Evolutionary conservation across 2,113 vertebrate species (phyloP).

Genomic region (Spheniscus mendiculus): DNA sequence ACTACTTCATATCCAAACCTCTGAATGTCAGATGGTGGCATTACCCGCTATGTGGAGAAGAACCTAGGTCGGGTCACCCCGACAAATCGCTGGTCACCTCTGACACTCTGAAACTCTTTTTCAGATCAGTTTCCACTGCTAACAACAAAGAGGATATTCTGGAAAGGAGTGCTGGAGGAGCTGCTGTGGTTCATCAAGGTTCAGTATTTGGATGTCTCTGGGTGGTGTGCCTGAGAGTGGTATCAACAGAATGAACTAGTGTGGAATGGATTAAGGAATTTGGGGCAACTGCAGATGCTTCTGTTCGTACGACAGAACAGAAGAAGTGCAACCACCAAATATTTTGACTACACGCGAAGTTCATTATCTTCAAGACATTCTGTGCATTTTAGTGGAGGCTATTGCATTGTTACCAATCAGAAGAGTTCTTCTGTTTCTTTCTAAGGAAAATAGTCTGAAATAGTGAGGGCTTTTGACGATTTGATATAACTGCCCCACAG

Average conservation of each 20-base stretch:
- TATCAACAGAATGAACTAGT: fast-evolving
- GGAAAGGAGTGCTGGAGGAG: conserved; percentile 95
- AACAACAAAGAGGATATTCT: conserved; percentile 94
- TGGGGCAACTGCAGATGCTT: not conserved
- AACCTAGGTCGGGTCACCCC: not conserved
- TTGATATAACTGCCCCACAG: not conserved
- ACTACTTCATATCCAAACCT: not conserved
- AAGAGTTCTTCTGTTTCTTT: not conserved
- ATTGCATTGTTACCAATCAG: not conserved
- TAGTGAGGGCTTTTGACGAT: not conserved
- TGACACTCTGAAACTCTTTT: conserved; percentile 21
- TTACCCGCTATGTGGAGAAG: fast-evolving
- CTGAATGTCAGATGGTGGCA: not conserved
- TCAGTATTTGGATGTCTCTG: not conserved
- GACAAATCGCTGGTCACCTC: not conserved
- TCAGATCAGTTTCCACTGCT: conserved; percentile 92
- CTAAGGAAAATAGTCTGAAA: not conserved
- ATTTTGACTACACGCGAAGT: not conserved
- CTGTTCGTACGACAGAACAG: fast-evolving
- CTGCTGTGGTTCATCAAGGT: conserved; percentile 98
- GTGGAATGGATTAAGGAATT: not conserved
- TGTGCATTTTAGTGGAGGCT: not conserved
- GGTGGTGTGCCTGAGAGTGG: not conserved
- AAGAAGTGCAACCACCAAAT: not conserved
- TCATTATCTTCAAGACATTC: not conserved